A percentile compares a stretch with the other conserved stretches of the same genome.
Conservation (phyloP, 1,140 invertebrate species). For the Tetragnatha versicolor region DNA sequence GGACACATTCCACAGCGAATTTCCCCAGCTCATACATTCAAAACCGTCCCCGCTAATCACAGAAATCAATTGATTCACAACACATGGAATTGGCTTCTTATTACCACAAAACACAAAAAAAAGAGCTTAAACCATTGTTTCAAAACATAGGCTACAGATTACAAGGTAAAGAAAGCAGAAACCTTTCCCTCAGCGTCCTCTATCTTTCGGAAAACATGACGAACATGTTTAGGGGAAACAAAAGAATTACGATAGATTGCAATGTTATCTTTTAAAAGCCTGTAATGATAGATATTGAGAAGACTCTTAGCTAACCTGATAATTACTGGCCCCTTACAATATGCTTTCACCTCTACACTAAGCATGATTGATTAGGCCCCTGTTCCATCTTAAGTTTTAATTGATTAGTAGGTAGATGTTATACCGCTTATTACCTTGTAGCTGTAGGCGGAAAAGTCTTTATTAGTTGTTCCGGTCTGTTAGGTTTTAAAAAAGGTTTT, state of each 20-base stretch:
- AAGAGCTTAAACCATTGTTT: too few relatives aligned
- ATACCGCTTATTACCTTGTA: constrained; percentile 22
- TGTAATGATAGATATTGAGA: constrained; percentile 24
- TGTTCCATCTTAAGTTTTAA: constrained; percentile 21
- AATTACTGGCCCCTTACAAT: constrained; percentile 24
- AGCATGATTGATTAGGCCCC: constrained; percentile 33
- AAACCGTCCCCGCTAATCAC: too few relatives aligned
- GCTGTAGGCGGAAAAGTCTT: constrained; percentile 15
- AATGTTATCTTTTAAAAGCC: constrained; percentile 25
- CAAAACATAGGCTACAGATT: too few relatives aligned
- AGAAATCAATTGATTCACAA: too few relatives aligned
- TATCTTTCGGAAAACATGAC: too few relatives aligned
- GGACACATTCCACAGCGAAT: too few relatives aligned
- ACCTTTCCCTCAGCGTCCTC: too few relatives aligned
- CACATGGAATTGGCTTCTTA: too few relatives aligned
- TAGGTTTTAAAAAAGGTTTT: constrained; percentile 11
- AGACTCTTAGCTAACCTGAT: constrained; percentile 27
- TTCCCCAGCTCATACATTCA: too few relatives aligned
- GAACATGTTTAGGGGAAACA: too few relatives aligned
- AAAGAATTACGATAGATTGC: neutral
- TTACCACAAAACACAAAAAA: too few relatives aligned
- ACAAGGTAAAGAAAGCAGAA: too few relatives aligned
- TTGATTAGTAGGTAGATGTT: constrained; percentile 19
- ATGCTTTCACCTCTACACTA: constrained; percentile 7
- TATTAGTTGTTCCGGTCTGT: constrained; percentile 1